Conservation (phyloP, 2,797 vertebrate species). For the Balearica regulorum region DNA sequence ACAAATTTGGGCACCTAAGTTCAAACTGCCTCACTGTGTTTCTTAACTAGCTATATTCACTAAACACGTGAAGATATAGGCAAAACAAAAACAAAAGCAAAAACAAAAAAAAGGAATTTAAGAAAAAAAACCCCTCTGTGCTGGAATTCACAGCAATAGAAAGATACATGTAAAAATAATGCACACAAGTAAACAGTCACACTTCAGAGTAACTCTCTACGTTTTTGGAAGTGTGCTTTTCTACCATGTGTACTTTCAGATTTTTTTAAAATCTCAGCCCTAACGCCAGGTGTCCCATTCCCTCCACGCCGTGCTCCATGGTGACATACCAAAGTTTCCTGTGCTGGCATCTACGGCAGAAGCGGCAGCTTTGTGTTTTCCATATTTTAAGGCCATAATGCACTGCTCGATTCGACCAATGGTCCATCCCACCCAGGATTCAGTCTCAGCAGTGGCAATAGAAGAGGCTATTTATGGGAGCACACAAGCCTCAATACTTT, state of each 20-base stretch:
- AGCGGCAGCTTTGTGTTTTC: neutral
- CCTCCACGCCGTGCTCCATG: neutral
- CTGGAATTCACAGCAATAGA: neutral
- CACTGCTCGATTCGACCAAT: neutral
- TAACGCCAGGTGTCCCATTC: neutral
- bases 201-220: neutral
- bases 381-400: neutral
- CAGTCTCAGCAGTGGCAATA: neutral
- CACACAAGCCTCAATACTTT: neutral
- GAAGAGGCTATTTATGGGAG: neutral
- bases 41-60: neutral
- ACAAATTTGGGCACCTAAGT: neutral
- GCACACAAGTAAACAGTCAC: neutral
- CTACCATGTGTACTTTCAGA: neutral
- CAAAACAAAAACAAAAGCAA: neutral
- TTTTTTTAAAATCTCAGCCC: neutral
- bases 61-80: neutral
- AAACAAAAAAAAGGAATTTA: neutral
- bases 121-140: neutral
- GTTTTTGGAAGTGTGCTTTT: neutral
- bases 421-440: accelerated
- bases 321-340: neutral
- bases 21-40: neutral
- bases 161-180: neutral
- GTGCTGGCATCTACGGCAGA: neutral